Percentiles rank a stretch among this genome's conserved stretches.
Conservation (phyloP, 2,113 vertebrate genomes). For the Chiloscyllium plagiosum region DNA sequence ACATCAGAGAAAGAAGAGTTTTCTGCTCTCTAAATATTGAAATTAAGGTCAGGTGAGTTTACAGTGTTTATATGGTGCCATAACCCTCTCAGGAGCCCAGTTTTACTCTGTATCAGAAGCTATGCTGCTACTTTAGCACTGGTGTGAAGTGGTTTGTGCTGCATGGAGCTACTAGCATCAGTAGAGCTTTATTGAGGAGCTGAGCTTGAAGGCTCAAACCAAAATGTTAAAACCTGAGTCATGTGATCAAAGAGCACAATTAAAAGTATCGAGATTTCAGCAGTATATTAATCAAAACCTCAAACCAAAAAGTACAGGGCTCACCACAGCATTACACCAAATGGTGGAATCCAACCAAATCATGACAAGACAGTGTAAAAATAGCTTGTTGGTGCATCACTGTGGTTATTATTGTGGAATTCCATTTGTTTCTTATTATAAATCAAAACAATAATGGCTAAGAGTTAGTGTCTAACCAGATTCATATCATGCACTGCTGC, state of each 20-base stretch:
- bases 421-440: neutral
- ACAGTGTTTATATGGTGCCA: neutral
- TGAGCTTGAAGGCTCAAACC: neutral
- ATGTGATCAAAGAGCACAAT: neutral
- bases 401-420: neutral
- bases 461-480: too few species aligned
- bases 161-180: neutral
- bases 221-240: neutral
- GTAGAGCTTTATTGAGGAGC: neutral
- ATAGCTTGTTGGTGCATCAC: neutral
- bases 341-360: neutral
- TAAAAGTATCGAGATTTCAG: neutral
- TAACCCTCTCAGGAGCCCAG: neutral
- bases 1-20: neutral
- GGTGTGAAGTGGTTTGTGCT: neutral
- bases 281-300: neutral
- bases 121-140: neutral
- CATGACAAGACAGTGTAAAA: neutral
- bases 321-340: neutral
- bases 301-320: neutral
- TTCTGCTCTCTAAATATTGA: neutral
- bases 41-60: neutral
- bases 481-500: neutral
- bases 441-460: neutral
- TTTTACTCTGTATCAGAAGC: neutral